A percentile compares a stretch with the other conserved stretches of the same genome.
Evolutionary conservation across 2,113 vertebrate species (phyloP).

Genomic region (Athene noctua): DNA sequence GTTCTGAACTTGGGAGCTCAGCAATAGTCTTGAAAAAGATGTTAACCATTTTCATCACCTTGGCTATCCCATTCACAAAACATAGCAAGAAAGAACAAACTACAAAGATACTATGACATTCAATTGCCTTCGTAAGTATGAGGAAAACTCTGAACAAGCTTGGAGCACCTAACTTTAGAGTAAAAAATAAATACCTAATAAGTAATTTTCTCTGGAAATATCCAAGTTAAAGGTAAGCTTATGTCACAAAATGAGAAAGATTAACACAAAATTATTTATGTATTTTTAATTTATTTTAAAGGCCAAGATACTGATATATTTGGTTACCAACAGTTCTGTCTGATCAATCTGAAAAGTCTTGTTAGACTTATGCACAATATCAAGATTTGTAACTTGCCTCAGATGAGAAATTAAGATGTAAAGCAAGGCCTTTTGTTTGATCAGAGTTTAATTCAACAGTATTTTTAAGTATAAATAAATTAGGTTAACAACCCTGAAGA

Average conservation of each 20-base stretch:
- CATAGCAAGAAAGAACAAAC: neutral
- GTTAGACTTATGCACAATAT: neutral
- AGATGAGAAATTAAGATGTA: neutral
- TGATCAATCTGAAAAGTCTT: neutral
- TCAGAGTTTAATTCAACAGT: neutral
- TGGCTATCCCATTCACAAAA: neutral
- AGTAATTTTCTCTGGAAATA: conserved; percentile 13
- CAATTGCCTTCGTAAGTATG: neutral
- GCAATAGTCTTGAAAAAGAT: neutral
- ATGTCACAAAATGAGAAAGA: conserved; percentile 12
- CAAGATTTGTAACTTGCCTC: neutral
- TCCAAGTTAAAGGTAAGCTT: conserved; percentile 27
- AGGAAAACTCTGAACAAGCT: conserved; percentile 1
- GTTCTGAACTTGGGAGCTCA: neutral
- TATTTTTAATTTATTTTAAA: neutral
- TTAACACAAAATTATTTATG: neutral
- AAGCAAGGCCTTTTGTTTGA: neutral
- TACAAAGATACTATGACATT: neutral
- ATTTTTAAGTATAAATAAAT: neutral
- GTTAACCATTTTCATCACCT: neutral
- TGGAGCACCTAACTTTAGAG: neutral
- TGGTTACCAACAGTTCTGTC: conserved; percentile 11
- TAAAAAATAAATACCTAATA: neutral
- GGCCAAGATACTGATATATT: neutral
- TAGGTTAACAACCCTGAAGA: neutral